Evolutionary conservation across 1,140 invertebrate species (phyloP).

Genomic region (Lethrus apterus): DNA sequence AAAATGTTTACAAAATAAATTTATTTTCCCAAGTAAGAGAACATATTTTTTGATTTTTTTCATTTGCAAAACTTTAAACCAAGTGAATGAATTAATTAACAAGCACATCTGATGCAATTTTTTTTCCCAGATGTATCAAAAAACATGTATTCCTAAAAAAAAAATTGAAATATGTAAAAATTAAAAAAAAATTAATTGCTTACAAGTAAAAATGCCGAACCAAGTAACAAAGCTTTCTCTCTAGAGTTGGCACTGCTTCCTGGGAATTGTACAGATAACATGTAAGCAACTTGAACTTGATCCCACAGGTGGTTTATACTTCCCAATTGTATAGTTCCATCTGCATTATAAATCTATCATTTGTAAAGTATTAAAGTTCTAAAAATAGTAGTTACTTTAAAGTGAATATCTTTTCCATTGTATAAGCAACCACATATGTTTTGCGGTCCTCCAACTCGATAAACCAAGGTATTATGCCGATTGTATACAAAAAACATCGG

Average conservation of each 20-base stretch:
- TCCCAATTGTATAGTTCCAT: slow-evolving; percentile 47
- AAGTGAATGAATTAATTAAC: too few species aligned
- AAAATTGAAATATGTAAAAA: slow-evolving; percentile 15
- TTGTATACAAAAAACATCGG: slow-evolving; percentile 47
- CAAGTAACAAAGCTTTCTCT: slow-evolving; percentile 49
- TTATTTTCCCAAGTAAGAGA: too few species aligned
- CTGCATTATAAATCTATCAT: slow-evolving; percentile 41
- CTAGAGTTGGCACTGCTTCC: slow-evolving; percentile 43
- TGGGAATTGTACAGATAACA: slow-evolving; percentile 46
- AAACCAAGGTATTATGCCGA: slow-evolving; percentile 43
- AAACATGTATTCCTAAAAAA: slow-evolving; percentile 36
- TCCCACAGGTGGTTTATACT: slow-evolving; percentile 51
- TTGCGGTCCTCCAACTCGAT: slow-evolving; percentile 47
- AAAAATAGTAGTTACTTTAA: slow-evolving; percentile 40
- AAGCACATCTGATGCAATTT: background rate
- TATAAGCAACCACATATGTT: slow-evolving; percentile 35
- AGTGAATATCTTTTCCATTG: slow-evolving; percentile 42
- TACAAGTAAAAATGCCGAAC: slow-evolving; percentile 51
- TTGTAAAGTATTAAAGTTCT: slow-evolving; percentile 4
- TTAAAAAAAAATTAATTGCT: slow-evolving; percentile 15
- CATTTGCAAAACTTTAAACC: too few species aligned
- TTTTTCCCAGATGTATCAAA: slow-evolving; percentile 27
- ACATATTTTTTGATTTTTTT: too few species aligned
- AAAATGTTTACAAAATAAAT: too few species aligned
- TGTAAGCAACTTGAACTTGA: slow-evolving; percentile 45